Evolutionary conservation across 2,888 invertebrate species (phyloP).

Genomic region (Nomada lathburiana): DNA sequence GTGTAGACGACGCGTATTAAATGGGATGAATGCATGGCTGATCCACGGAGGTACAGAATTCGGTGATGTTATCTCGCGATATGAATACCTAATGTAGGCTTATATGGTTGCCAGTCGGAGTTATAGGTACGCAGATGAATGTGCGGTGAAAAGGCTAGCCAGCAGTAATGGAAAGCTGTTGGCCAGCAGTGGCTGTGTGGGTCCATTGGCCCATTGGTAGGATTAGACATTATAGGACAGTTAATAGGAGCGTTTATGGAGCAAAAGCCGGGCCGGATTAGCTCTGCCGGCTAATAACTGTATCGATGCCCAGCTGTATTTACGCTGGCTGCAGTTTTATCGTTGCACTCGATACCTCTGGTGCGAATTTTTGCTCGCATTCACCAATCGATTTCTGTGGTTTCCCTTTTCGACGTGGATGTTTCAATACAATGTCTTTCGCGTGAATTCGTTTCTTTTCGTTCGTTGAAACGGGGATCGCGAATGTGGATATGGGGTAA

Average conservation of each 20-base stretch:
- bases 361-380: not conserved
- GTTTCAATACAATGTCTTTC: not conserved
- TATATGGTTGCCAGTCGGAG: conserved; percentile 34
- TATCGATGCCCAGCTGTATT: conserved; percentile 15
- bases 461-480: too few species aligned
- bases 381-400: not conserved
- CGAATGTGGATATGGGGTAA: too few species aligned
- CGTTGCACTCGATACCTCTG: not conserved
- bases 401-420: not conserved
- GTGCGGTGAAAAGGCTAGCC: conserved; percentile 47
- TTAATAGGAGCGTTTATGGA: conserved; percentile 65
- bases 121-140: conserved; percentile 49
- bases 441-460: not conserved
- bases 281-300: conserved; percentile 46
- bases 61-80: conserved; percentile 52
- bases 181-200: conserved; percentile 37
- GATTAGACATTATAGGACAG: conserved; percentile 62
- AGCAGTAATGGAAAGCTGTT: conserved; percentile 68
- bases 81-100: conserved; percentile 65
- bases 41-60: conserved; percentile 61
- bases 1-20: conserved; percentile 48
- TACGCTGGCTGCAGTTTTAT: conserved; percentile 3
- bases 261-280: conserved; percentile 49
- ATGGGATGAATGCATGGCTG: conserved; percentile 58
- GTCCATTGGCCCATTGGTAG: conserved; percentile 23